Base-by-base conservation (phyloP, 2,797 vertebrate genomes). In the Chiroxiphia lanceolata region DNA sequence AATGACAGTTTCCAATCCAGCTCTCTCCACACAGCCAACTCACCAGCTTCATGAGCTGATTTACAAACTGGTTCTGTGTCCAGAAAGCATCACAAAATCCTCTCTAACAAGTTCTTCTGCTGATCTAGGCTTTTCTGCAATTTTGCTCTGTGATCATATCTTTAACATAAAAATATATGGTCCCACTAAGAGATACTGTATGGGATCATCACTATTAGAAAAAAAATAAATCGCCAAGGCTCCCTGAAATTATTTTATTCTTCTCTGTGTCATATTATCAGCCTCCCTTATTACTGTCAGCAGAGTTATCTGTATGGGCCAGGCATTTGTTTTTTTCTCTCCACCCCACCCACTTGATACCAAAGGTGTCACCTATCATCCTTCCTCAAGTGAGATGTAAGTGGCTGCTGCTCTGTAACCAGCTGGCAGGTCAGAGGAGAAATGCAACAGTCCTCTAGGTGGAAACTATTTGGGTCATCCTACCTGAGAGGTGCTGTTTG, bases 311-410 rank as follows among this genome's bases (percentile, higher is more conserved):
- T 94, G 74, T 72, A 34, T 13, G 48, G 79, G 23, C 67, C 75
- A 83, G 57, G 38, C 76, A 34, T 94, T 96, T 94, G 59, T 79
- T 95, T 95, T 96, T 96, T 94, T 97, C 86, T 96, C 47, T 87
- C 72, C 44, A 64, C 87, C 45, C 63, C 77, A 54, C 59, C 54
- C 44, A 71, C 50, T 92, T 93, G 81, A 93, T 91, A 79, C 26
- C 4, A 10, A 83, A 97, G 94, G 79, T 95, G 71, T 94, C 93
- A 91, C 90, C 80, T 83, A 42, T 84, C 87, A 82, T 70, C 82
- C 89, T 95, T 85, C 72, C 69, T 85, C 60, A 93, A 65, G 76
- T 56, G 87, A 68, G 69, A 72, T 78, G 40, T 69, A 93, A 94
- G 84, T 87, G 86, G 33, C 65, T 94, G 85, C 67, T 84, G 70